Evolutionary conservation across 2,113 vertebrate genomes (phyloP), one percentile per base, ranked within the genome.

Genomic region (Perccottus glenii): DNA sequence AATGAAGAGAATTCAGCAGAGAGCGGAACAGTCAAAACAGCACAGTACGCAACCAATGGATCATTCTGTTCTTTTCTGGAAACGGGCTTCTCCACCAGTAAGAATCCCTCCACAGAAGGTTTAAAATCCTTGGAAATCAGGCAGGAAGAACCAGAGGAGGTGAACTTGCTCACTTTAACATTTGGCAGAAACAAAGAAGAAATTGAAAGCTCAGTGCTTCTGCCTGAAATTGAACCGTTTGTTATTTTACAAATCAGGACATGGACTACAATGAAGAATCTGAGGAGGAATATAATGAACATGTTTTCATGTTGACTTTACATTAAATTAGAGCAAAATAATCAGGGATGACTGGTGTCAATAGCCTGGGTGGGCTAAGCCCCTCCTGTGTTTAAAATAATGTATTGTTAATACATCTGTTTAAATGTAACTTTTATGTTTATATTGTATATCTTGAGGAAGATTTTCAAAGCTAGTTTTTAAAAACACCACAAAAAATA

Each of bases 81-180:
- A 32, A 19, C 3, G 6, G 32, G 19, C 27, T 12, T 10, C 48
- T 27, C 48, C 5, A 8, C 16, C 49, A 16, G 19, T 52, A 19
- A 52, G 10, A 12, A 11, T 27, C 4, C 38, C 38, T 40, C 3
- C 10, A 11, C 12, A 10, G 10, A 45, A 3, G 8, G 9, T 11
- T 11, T 45, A 11, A 35, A 11, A 6, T 2, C 4, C 11, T 10
- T 0, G 6, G 11, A 55, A 11, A 33, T 4, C 6, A 14, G 4
- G 53, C 7, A 1, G 3, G 46, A 62, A 4, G 46, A 16, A 36
- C 43, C 8, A 42, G 4, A 50, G 8, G 42, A 53, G 40, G 88
- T 91, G 6, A 77, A 91, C 62, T 76, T 91, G 6, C 49, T 78
- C 49, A 86, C 88, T 0, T 59, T 91, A 35, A 86, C 59, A 0